A percentile compares a stretch with the other conserved stretches of the same genome.
Conservation (phyloP, 2,797 vertebrate genomes). For the Leptoclinus maculatus region DNA sequence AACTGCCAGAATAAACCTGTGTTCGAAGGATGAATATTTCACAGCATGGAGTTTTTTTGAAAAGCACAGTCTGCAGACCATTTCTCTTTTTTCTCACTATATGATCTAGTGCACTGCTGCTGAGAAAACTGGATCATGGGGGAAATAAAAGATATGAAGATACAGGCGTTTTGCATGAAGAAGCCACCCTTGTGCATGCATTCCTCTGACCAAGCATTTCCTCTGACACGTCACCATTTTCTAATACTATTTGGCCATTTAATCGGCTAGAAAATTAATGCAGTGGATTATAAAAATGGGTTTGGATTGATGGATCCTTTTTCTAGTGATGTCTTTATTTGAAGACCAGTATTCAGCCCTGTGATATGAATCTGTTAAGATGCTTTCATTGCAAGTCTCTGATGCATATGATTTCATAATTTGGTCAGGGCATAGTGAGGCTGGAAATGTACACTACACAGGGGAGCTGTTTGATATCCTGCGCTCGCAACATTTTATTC, state of each 20-base stretch:
- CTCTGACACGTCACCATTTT: neutral
- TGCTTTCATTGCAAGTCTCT: slow-evolving; percentile 27
- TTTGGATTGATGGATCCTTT: neutral
- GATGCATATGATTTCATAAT: slow-evolving; percentile 52
- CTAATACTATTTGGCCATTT: neutral
- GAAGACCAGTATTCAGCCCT: slow-evolving; percentile 18
- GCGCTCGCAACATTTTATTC: slow-evolving; percentile 31
- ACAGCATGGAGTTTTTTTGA: slow-evolving; percentile 24
- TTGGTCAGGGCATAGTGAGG: slow-evolving; percentile 8
- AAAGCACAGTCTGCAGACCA: slow-evolving; percentile 21
- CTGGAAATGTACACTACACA: slow-evolving; percentile 27
- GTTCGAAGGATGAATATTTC: slow-evolving; percentile 48
- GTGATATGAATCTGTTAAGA: slow-evolving; percentile 20
- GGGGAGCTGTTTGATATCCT: slow-evolving; percentile 33
- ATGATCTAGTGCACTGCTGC: slow-evolving; percentile 6
- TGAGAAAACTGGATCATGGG: slow-evolving; percentile 36
- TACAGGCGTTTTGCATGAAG: neutral
- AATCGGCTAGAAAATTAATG: neutral
- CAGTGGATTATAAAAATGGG: neutral
- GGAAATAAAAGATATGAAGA: slow-evolving; percentile 40
- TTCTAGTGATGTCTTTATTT: slow-evolving; percentile 25
- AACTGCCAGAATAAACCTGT: slow-evolving; percentile 17
- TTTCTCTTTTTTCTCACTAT: neutral
- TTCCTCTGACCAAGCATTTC: slow-evolving; percentile 23
- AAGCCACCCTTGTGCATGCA: neutral